These are phyloP conservation scores for Papilio gigon DNA, from an alignment of 2,888 invertebrate species.

Conservation along the genomic window DNA sequence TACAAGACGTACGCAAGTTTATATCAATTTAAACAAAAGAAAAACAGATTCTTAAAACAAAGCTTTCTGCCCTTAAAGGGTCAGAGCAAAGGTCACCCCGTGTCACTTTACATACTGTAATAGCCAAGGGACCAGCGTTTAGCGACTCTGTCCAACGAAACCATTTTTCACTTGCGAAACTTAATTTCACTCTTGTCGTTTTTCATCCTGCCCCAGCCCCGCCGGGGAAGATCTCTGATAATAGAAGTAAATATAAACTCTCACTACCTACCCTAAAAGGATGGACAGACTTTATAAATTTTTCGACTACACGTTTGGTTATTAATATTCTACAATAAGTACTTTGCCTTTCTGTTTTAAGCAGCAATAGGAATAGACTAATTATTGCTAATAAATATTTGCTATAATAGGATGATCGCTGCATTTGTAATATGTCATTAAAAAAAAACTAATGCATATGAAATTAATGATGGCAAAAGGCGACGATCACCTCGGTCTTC, in stretches of 20 bases:
- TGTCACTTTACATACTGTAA: constrained; percentile 48
- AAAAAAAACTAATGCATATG: too few relatives aligned
- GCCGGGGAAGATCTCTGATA: constrained; percentile 41
- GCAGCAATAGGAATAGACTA: too few relatives aligned
- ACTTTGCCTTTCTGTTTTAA: too few relatives aligned
- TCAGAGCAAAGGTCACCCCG: constrained; percentile 40
- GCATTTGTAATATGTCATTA: too few relatives aligned
- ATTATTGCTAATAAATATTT: too few relatives aligned
- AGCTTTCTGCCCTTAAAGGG: constrained; percentile 13
- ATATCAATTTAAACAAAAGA: not conserved
- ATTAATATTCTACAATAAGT: too few relatives aligned
- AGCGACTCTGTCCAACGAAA: constrained; percentile 60
- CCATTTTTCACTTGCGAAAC: constrained; percentile 76
- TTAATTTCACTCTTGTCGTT: constrained; percentile 76
- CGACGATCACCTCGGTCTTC: too few relatives aligned
- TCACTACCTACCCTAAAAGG: constrained; percentile 1
- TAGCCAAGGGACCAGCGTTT: constrained; percentile 46
- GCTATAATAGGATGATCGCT: too few relatives aligned
- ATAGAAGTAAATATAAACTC: constrained; percentile 37
- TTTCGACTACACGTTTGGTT: too few relatives aligned
- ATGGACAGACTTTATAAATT: not conserved
- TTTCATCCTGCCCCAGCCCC: constrained; percentile 69
- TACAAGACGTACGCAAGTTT: too few relatives aligned
- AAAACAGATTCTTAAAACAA: not conserved
- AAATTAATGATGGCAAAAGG: too few relatives aligned